phyloP scores from a whole-genome alignment of 2,797 vertebrate species.

The Anguilla obscura region DNA sequence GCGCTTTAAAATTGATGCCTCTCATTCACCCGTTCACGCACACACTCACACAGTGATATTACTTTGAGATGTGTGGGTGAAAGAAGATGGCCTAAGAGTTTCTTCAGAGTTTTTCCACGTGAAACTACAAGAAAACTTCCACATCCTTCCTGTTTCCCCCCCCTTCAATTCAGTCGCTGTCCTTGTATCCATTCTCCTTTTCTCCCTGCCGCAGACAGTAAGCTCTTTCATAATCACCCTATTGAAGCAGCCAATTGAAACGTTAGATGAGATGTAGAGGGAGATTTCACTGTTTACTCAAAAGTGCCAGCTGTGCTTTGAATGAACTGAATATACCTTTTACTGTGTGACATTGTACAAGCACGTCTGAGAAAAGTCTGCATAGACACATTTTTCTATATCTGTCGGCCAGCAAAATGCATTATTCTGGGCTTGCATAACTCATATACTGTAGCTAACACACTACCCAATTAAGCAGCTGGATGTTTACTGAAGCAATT shows the following conservation, averaged over 20 bases:
- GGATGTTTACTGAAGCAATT: not conserved
- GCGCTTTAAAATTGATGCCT: too few relatives aligned
- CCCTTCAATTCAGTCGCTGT: not conserved
- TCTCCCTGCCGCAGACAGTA: not conserved
- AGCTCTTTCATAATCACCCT: not conserved
- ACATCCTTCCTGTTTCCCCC: not conserved
- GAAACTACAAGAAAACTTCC: not conserved
- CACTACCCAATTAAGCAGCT: conserved; percentile 22
- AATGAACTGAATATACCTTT: not conserved
- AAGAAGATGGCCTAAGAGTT: not conserved
- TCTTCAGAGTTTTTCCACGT: not conserved
- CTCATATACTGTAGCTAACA: not conserved
- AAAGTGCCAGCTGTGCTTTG: not conserved
- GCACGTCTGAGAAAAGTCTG: not conserved
- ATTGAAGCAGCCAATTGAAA: not conserved
- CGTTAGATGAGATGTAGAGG: not conserved
- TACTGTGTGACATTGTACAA: not conserved
- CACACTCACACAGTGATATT: too few relatives aligned
- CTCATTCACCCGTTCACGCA: too few relatives aligned
- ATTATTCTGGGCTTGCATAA: not conserved
- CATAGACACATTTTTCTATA: not conserved
- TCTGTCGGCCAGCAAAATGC: not conserved
- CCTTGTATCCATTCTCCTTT: not conserved
- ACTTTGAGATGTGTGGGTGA: not conserved
- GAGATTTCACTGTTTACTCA: not conserved